Base-by-base conservation (phyloP, 2,113 vertebrate species). In the Morone chrysops region DNA sequence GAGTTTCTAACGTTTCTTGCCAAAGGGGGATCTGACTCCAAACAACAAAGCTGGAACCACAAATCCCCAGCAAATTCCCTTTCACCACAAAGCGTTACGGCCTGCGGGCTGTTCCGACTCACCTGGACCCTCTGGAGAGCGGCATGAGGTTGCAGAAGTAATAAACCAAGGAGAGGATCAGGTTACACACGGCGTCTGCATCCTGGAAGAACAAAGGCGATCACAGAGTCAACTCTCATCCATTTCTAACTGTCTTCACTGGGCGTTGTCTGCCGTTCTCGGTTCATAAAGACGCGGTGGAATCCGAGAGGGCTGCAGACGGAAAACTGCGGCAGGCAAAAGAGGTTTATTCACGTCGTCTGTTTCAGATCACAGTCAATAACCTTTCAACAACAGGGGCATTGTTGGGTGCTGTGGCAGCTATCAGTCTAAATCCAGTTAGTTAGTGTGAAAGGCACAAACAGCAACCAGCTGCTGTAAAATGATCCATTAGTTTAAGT, bases 141-240 rank as follows among this genome's bases (percentile, higher is more conserved):
- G 98, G 98, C 98, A 99, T 98, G 93, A 99, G 96, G 86, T 99
- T 99, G 91, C 98, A 99, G 94, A 99, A 99, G 95, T 99, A 99
- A 93, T 99, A 99, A 86, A 99, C 96, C 92, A 99, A 89, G 4
- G 98, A 99, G 54, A 99, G 96, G 91, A 99, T 97, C 80, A 99
- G 94, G 90, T 99, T 98, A 92, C 98, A 99, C 86, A 99, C 96
- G 22, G 97, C 97, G 84, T 99, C 98, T 48, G 97, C 96, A 85
- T 99, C 98, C 98, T 99, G 87, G 61, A 80, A 74, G 56, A 45
- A 75, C n/a, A 85, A 38, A 80, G 41, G 51, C 43, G 1, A 40
- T 62, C 50, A 51, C 16, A 72, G 4, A 25, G 45, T 47, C 47
- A 56, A 5, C 68, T 20, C 57, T 60, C 16, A n/a, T 40, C 9